Evolutionary conservation across 2,797 vertebrate species (phyloP), one percentile per base, ranked within the genome.

Genomic region (Aselliscus stoliczkanus): DNA sequence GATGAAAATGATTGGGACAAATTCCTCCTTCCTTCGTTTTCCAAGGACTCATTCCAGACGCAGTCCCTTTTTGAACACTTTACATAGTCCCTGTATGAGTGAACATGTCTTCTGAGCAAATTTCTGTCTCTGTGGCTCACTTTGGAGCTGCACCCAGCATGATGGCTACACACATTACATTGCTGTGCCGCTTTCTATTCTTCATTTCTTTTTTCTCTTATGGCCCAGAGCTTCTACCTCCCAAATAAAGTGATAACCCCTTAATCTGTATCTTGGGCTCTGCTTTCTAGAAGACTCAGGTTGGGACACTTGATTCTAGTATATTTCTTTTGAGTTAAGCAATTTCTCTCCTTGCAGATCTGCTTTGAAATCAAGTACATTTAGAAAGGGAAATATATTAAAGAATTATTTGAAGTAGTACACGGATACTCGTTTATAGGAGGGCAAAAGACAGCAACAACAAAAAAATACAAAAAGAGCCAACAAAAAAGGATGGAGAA

Each of bases 321-420:
- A 8, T 65, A 69, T 65, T 80, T 85, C 23, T 67, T 52, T 58
- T 67, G 73, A 94, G 25, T 42, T 67, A 87, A 76, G 17, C 18
- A 47, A 50, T 90, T 87, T 94, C 29, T 84, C 15, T 84, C 31
- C 18, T 88, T 75, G 52, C 3, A 56, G 14, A 2, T 86, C 65
- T 94, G 29, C 44, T 90, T 70, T 90, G 62, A 73, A 89, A 86
- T 56, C 5, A 94, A 81, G 81, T 37, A 11, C 10, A 88, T 72
- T 90, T 62, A 76, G 37, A 86, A 93, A 86, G 31, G 34, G 50
- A 93, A 84, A 72, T 72, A n/a, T 82, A 5, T 37, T 91, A 47
- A 88, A 79, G 15, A 70, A n/a, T 75, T 58, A 29, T 27, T 5
- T 39, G 7, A 37, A 14, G 13, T 67, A 67, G 27, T 50, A 21